Evolutionary conservation across 1,140 invertebrate genomes (phyloP), one percentile per base, ranked within the genome.

Genomic region (Drosophila triauraria): DNA sequence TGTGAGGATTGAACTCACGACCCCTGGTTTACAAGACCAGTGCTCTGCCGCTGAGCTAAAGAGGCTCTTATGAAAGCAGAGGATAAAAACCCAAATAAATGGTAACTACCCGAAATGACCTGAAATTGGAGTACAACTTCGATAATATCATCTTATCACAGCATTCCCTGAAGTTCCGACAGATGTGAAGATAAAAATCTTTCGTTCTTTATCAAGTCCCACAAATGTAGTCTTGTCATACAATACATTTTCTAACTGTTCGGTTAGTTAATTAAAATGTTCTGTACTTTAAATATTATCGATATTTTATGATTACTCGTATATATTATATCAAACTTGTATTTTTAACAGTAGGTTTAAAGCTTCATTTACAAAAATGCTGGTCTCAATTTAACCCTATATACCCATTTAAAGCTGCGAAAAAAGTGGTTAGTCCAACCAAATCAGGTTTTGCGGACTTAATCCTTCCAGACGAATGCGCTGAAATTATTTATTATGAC

Each of bases 21-120:
- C 96, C 96, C 96, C 96, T 96, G 96, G 96, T 97, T 97, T 97
- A 97, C 96, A 96, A 97, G 96, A 97, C 96, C 96, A 97, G 96
- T 96, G 96, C 96, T 97, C 96, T 97, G 95, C 96, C 96, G 96
- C 96, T 97, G 96, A 97, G 96, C 96, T 97, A 97, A 96, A 96
- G 96, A 96, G 96, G 96, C 96, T 13, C 43, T 48, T 44, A 23
- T 38, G 0, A 23, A 2, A 10, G 1, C 7, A 1, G 0, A 0
- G 6, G 5, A 27, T 44, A 43, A 46, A 35, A 12, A 12, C 3
- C 4, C 5, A 8, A 53, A 65, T 53, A 25, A 51, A 64, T 32
- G 17, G 46, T 64, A 17, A 43, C 10, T n/a, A 9, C 5, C 23
- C 2, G 3, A 43, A 35, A 8, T 23, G 10, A 15, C 7, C 38